Conservation (phyloP, 2,113 vertebrate species). For the Ovis canadensis region DNA sequence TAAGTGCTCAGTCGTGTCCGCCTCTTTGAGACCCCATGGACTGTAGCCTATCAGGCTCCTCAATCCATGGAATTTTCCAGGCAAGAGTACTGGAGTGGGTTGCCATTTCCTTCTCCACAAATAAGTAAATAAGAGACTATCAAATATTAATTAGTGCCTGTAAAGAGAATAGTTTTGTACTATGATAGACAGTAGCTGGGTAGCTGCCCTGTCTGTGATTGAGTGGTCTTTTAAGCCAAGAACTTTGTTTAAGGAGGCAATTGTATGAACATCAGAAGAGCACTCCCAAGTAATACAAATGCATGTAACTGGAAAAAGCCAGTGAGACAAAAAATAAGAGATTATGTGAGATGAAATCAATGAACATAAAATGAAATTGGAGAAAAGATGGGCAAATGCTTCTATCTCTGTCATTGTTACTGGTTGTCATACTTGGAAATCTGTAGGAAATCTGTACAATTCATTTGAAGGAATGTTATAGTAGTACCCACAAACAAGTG, state of each 20-base stretch:
- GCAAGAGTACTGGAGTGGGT: too few species aligned
- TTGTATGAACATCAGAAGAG: not conserved
- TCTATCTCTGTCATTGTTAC: not conserved
- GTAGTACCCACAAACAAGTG: not conserved
- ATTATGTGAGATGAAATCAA: not conserved
- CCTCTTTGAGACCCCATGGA: too few species aligned
- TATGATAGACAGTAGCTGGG: not conserved
- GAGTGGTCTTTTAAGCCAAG: not conserved
- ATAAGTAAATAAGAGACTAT: not conserved
- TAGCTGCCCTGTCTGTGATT: not conserved
- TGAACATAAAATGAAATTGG: not conserved
- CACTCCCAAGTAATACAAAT: not conserved
- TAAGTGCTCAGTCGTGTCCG: not conserved
- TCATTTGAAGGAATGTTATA: not conserved
- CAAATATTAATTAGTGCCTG: not conserved
- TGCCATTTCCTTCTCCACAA: not conserved
- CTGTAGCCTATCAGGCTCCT: too few species aligned
- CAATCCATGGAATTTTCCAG: too few species aligned
- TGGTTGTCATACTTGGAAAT: not conserved
- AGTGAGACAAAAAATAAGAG: not conserved
- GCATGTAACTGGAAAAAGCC: not conserved
- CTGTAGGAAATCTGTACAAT: not conserved
- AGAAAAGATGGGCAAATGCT: not conserved
- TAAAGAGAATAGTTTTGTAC: not conserved
- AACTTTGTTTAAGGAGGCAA: not conserved